Evolutionary conservation across 2,113 vertebrate species (phyloP).

Genomic region (Arenaria interpres): DNA sequence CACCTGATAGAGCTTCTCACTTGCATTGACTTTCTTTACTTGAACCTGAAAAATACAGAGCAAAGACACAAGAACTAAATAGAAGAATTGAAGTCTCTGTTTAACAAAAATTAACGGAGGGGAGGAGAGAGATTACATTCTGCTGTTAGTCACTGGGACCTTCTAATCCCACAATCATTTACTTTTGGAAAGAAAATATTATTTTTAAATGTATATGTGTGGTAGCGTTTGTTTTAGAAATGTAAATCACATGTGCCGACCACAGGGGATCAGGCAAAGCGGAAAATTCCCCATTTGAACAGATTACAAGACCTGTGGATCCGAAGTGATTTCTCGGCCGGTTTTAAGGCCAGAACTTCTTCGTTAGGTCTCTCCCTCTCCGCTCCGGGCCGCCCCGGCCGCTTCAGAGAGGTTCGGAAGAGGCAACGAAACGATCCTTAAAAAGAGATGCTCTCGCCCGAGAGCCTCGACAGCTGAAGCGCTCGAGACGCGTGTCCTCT

Average conservation of each 20-base stretch:
- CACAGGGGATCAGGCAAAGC: background rate
- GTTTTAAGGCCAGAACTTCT: background rate
- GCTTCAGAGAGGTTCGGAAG: background rate
- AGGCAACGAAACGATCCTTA: background rate
- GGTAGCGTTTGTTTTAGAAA: slow-evolving; percentile 50
- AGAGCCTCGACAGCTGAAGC: background rate
- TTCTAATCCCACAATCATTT: slow-evolving; percentile 45
- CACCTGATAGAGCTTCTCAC: background rate
- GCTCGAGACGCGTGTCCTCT: background rate
- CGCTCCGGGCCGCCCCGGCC: background rate
- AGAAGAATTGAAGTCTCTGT: background rate
- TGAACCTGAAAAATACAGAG: background rate
- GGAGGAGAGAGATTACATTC: background rate
- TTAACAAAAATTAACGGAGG: background rate
- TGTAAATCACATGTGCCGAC: slow-evolving; percentile 36
- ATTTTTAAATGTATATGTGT: slow-evolving; percentile 4
- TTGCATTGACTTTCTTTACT: background rate
- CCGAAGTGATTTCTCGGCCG: background rate
- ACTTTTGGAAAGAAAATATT: slow-evolving; percentile 56
- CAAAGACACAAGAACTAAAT: background rate
- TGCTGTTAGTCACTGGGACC: slow-evolving; percentile 37
- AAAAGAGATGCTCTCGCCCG: background rate
- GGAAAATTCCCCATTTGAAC: background rate
- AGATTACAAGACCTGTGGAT: background rate
- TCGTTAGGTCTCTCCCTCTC: background rate